A percentile compares a stretch with the other conserved stretches of the same genome.
Conservation (phyloP, 2,888 invertebrate species). For the Archaeoteleia sp. region DNA sequence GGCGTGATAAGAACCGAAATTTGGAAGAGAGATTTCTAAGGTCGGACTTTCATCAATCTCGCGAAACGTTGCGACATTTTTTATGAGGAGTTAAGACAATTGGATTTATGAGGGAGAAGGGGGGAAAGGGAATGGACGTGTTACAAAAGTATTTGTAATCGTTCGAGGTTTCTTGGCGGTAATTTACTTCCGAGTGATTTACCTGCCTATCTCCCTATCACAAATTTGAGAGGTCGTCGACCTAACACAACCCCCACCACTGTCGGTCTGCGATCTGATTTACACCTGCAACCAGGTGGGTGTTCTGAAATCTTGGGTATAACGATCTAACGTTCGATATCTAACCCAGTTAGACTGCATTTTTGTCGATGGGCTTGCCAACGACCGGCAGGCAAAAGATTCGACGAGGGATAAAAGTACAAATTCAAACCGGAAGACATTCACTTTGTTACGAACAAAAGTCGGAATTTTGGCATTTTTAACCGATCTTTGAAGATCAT, state of each 20-base stretch:
- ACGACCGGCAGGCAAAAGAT: not conserved
- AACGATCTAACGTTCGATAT: slow-evolving; percentile 25
- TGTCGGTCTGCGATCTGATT: slow-evolving; percentile 36
- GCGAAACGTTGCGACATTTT: too few species aligned
- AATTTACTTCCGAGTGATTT: slow-evolving; percentile 40
- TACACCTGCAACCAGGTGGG: slow-evolving; percentile 23
- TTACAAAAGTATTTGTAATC: too few species aligned
- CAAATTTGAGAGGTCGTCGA: slow-evolving; percentile 40
- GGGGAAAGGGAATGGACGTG: too few species aligned
- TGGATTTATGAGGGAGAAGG: too few species aligned
- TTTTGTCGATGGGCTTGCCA: slow-evolving; percentile 20
- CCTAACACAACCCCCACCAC: slow-evolving; percentile 26
- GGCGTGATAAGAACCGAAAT: too few species aligned
- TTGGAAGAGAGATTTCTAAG: too few species aligned
- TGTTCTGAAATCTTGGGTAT: slow-evolving; percentile 34
- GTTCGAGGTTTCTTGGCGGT: not conserved
- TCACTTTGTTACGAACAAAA: too few species aligned
- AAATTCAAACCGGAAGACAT: slow-evolving; percentile 1
- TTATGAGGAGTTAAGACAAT: too few species aligned
- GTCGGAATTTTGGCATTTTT: too few species aligned
- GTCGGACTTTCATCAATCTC: too few species aligned
- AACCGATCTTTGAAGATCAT: too few species aligned
- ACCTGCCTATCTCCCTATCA: slow-evolving; percentile 45
- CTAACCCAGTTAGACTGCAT: slow-evolving; percentile 35
- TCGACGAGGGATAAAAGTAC: not conserved